Evolutionary conservation across 2,797 vertebrate genomes (phyloP), one percentile per base, ranked within the genome.

Genomic region (Enteromius trimaculatus): DNA sequence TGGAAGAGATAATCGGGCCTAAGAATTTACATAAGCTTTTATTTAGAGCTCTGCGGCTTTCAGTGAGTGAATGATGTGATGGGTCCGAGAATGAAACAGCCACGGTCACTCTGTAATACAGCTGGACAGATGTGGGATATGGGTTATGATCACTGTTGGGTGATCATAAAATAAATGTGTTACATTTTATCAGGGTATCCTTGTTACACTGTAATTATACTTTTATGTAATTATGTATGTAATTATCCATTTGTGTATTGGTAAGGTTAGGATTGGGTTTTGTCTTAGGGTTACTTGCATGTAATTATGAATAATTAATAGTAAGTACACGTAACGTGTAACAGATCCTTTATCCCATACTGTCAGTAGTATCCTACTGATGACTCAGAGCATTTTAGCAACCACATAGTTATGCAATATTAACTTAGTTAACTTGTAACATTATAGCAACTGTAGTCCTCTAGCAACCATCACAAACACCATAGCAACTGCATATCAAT

Each of bases 11-110:
- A 51, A 58, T 58, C 13, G 31, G 10, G 37, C 74, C 81, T 69
- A 51, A 34, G 71, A 80, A 62, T 80, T 86, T 83, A 81, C 60
- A 79, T 84, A 87, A 87, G 49, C 77, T 83, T 55, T 42, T 16
- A 66, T 82, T 82, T 74, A n/a, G 21, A 75, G 58, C 31, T 58
- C 13, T 16, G 47, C 64, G 44, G 11, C 26, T 75, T 49, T 77
- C 69, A 60, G 21, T 44, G 37, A 84, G 34, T 74, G 77, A 8
- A 60, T 84, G 29, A 60, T 49, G 69, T 69, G 49, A 39, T 37
- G 64, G 76, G 47, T 69, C 39, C 23, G 11, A 68, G 44, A 17
- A 21, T 6, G 29, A 39, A 79, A 68, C 9, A 42, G 53, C 53
- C 34, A 8, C 19, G 58, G 31, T 58, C 11, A 16, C 39, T 19